Percentiles rank a stretch among this genome's conserved stretches.
phyloP scores from a whole-genome alignment of 2,888 invertebrate genomes.

The Diaperis boleti region DNA sequence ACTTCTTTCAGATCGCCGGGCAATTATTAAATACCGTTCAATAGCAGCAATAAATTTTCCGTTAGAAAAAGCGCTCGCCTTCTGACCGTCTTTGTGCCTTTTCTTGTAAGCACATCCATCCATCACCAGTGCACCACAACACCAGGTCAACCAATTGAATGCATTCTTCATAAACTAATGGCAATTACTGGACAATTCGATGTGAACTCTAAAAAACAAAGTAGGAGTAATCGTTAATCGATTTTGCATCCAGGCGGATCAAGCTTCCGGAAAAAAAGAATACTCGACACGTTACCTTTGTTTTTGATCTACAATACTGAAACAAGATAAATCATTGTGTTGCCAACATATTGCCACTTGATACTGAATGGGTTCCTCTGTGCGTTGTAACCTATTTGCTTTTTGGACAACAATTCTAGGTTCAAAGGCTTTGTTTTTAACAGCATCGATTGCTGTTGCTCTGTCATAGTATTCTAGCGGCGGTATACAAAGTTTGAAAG shows the following conservation, averaged over 20 bases:
- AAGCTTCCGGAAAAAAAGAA: conserved; percentile 6
- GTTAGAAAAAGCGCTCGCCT: conserved; percentile 21
- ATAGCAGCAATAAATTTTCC: conserved; percentile 24
- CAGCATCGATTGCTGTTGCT: conserved; percentile 13
- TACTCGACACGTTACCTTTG: conserved; percentile 13
- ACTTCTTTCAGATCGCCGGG: conserved; percentile 8
- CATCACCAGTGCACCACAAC: conserved; percentile 20
- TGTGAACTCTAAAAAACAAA: conserved; percentile 7
- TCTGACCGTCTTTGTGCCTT: conserved; percentile 16
- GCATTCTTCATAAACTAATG: conserved; percentile 24
- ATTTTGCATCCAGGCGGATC: background rate
- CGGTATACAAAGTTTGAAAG: conserved; percentile 10
- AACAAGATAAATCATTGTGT: conserved; percentile 21
- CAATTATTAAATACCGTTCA: conserved; percentile 33
- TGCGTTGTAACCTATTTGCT: conserved; percentile 28
- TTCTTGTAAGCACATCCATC: conserved; percentile 25
- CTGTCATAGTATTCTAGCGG: conserved; percentile 23
- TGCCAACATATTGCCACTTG: conserved; percentile 30
- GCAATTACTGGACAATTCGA: conserved; percentile 11
- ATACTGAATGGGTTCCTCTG: conserved; percentile 25
- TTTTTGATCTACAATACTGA: conserved; percentile 14
- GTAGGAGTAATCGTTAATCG: conserved; percentile 7
- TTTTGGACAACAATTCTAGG: conserved; percentile 26
- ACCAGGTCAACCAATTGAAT: conserved; percentile 10
- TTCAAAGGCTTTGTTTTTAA: conserved; percentile 23